Evolutionary conservation across 2,888 invertebrate genomes (phyloP), one percentile per base, ranked within the genome.

Genomic region (Erpobdella octoculata): DNA sequence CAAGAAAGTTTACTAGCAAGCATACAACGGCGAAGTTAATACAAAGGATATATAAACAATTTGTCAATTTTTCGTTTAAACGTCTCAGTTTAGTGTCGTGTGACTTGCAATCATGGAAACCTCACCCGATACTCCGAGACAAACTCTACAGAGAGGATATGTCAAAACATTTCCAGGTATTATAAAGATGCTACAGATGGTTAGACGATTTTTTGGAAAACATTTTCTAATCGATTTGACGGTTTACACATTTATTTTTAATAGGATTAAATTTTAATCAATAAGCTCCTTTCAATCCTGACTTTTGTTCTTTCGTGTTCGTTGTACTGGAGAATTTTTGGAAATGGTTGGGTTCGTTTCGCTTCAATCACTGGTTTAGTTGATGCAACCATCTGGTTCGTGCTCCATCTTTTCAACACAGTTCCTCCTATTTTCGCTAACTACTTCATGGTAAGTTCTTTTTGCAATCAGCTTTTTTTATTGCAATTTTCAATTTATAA

Each of bases 271-370:
- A 53, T 53, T 53, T 18, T 53, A 21, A 25, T 53, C n/a, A n/a
- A n/a, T 53, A 35, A 69, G 69, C 4, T 58, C 9, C 48, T 38
- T 36, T 46, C 53, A 35, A 48, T 69, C 48, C 12, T 69, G 35
- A 69, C 69, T 5, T 58, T 69, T 31, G 58, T 36, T 18, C 28
- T 69, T 8, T 69, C 69, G 12, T 28, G 25, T 21, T 58, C 69
- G 18, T 15, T 21, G 33, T 15, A 1, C 9, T 72, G 72, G 72
- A 36, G 48, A 35, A 9, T 0, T 18, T 15, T 8, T 0, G 72
- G 68, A 28, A 69, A 69, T n/a, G 72, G 72, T 3, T 72, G 72
- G 72, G 48, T 72, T 25, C 33, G 48, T 25, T 69, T 69, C 21
- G 69, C 58, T 15, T 46, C 35, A 21, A 31, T 69, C n/a, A 28